Evolutionary conservation across 2,888 invertebrate species (phyloP), one percentile per base, ranked within the genome.

Genomic region (Bibio marci): DNA sequence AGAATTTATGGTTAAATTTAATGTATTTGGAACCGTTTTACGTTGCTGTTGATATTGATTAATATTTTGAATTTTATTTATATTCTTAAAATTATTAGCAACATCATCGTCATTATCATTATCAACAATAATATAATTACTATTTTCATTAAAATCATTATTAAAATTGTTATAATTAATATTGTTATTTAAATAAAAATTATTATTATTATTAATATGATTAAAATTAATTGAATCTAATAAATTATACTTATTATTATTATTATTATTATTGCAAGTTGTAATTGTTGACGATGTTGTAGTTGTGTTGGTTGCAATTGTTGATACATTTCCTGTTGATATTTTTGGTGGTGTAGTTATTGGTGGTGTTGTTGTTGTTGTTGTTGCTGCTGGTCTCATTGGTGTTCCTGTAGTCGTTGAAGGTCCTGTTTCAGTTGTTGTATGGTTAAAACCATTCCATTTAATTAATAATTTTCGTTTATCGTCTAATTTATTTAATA

Each of bases 351-450:
- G 25, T 41, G 33, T 59, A n/a, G n/a, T n/a, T n/a, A n/a, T 2
- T 38, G 38, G 32, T 31, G 22, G 15, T 22, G 19, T 38, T 22
- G 22, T 17, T 27, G 13, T 36, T 26, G 27, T 36, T 26, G 22
- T 8, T 15, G 25, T 26, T 36, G 35, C 26, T 11, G 11, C 14
- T 19, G 11, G 30, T 31, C 19, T 38, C 41, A 34, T 37, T 39
- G 35, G 33, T 36, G 27, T 32, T 33, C 5, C 32, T 30, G 45
- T 27, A 32, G 30, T 43, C 32, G 31, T 32, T 30, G 19, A 36
- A 30, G 12, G 28, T 28, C 25, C 36, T 51, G 60, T 58, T 51
- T 62, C 59, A 35, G 59, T 45, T n/a, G 4, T 27, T 17, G 26
- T 22, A 22, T 22, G 22, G 22, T 6, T 6, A 22, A 22, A 22